Conservation (phyloP, 2,888 invertebrate species). For the Phrixothrix hirtus region DNA sequence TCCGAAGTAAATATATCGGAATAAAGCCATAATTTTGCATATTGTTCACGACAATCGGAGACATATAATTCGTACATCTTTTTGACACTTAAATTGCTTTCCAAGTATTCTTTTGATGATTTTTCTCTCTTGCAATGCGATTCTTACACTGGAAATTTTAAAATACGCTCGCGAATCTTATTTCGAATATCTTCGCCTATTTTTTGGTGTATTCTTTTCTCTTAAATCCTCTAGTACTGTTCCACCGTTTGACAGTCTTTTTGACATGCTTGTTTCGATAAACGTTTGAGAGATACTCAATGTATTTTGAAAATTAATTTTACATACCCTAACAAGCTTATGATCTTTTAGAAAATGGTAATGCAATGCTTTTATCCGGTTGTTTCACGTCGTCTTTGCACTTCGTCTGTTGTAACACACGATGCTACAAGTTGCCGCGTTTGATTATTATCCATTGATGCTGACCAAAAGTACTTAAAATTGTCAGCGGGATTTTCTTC, state of each 20-base stretch:
- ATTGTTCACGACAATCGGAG: neutral
- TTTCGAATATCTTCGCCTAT: no score
- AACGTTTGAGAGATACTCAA: no score
- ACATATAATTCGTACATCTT: slow-evolving; percentile 1
- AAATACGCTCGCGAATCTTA: slow-evolving; percentile 2
- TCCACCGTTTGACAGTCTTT: neutral
- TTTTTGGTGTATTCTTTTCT: neutral
- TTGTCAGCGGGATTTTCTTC: no score
- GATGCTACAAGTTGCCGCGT: neutral
- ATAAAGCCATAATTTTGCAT: neutral
- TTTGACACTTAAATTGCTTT: no score
- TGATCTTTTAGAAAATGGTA: neutral
- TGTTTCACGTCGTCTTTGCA: neutral
- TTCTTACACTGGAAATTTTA: neutral
- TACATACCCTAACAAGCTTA: neutral
- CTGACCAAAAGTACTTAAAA: no score
- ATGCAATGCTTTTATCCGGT: neutral
- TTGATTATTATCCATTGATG: neutral
- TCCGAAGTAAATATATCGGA: no score
- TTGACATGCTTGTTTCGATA: neutral
- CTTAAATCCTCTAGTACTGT: neutral
- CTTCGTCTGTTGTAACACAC: neutral
- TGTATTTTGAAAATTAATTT: neutral
- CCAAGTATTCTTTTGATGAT: no score
- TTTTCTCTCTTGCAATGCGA: neutral